Base-by-base conservation (phyloP, 2,888 invertebrate species). In the Scaptomyza cyrtandrae region DNA sequence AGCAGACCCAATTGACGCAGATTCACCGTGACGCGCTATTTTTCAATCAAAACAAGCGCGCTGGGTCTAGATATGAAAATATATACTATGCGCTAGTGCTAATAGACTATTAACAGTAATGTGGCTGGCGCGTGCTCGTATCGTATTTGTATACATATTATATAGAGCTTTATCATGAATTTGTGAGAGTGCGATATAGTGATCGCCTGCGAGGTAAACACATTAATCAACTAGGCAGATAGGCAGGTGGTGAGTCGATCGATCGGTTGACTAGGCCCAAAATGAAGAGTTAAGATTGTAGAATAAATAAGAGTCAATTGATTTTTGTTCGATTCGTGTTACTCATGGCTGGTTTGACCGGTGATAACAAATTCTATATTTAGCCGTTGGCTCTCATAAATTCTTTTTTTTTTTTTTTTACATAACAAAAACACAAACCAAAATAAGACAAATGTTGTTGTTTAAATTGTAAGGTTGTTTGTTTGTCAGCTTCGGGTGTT, bases 301-400 rank as follows among this genome's bases (percentile, higher is more conserved):
- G 39, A 43, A 19, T 43, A 53, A 66, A 59, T 57, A 27, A 57
- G 64, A 70, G 43, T 39, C 60, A 6, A 41, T 2, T 58, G 7
- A 59, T 35, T 19, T 29, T 75, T 66, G 44, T 52, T 57, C 52
- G 56, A 53, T 45, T 74, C 49, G 24, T 24, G 43, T 75, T 68
- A 77, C 73, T 77, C 64, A 72, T 75, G 39, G 56, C 57, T 24
- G 72, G 48, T 58, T 58, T 37, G 43, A 57, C 65, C 77, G 41
- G 67, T 52, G 46, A 39, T 66, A 59, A 71, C 54, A 63, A 49
- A 43, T 66, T 76, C 66, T 67, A 65, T 80, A 67, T 80, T 63
- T 64, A 69, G 85, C 71, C 75, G 16, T 35, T 29, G 62, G 66
- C 66, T 70, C 55, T 70, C 57, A 74, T 55, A 69, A 9, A 19